Evolutionary conservation across 2,888 invertebrate species (phyloP).

Genomic region (Drosophila quinaria): DNA sequence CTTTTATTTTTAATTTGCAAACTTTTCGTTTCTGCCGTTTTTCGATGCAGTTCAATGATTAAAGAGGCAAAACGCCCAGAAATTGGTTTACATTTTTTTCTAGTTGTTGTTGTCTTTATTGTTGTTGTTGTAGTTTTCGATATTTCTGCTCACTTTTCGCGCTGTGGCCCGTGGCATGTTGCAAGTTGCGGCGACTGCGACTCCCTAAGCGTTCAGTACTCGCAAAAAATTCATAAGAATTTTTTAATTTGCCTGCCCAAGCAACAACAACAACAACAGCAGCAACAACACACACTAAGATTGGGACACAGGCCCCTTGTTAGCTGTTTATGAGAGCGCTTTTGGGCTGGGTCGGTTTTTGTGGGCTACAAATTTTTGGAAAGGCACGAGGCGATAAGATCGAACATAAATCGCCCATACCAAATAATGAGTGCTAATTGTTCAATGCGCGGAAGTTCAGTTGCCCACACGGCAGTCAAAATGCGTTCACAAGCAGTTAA

Average conservation of each 20-base stretch:
- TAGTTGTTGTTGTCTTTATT: constrained; percentile 6
- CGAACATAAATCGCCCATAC: constrained; percentile 43
- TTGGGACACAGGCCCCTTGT: constrained; percentile 22
- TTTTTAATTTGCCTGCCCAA: constrained; percentile 73
- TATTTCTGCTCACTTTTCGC: constrained; percentile 58
- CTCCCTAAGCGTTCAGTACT: constrained; percentile 56
- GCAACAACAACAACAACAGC: constrained; percentile 19
- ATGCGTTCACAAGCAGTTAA: constrained; percentile 28
- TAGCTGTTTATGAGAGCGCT: constrained; percentile 44
- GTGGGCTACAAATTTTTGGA: constrained; percentile 46
- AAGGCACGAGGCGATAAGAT: constrained; percentile 73
- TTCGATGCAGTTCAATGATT: constrained; percentile 81
- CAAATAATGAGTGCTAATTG: constrained; percentile 76
- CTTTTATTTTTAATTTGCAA: constrained; percentile 77
- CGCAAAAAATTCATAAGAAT: constrained; percentile 66
- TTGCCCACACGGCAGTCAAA: constrained; percentile 33
- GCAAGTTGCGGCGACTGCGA: constrained; percentile 36
- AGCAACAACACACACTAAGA: constrained; percentile 6
- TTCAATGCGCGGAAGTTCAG: constrained; percentile 67
- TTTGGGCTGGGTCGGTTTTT: constrained; percentile 56
- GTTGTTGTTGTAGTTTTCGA: constrained; percentile 16
- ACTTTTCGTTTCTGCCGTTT: constrained; percentile 63
- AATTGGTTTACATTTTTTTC: constrained; percentile 67
- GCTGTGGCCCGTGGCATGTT: constrained; percentile 69
- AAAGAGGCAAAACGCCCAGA: constrained; percentile 80